Evolutionary conservation across 2,113 vertebrate genomes (phyloP).

Genomic region (Salvator merianae): DNA sequence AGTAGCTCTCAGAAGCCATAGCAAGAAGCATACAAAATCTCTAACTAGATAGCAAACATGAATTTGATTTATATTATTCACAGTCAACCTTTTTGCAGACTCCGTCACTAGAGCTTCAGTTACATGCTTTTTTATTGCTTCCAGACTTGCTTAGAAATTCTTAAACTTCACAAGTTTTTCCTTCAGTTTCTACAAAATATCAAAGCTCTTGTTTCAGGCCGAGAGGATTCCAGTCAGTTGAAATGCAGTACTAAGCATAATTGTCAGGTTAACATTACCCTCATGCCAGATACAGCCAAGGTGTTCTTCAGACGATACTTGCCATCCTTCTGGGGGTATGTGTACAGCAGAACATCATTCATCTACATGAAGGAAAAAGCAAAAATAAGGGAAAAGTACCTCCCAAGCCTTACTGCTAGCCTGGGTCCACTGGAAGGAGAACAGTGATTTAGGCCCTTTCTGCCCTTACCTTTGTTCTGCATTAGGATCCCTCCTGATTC

Average conservation of each 20-base stretch:
- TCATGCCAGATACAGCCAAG: conserved; percentile 85
- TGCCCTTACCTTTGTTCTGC: neutral
- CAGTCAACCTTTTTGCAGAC: neutral
- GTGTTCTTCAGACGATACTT: conserved; percentile 93
- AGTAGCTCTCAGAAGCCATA: neutral
- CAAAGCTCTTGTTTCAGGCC: neutral
- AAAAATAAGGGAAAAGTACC: conserved; percentile 40
- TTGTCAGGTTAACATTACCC: conserved; percentile 75
- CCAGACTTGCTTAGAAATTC: neutral
- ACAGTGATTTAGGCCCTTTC: conserved; percentile 28
- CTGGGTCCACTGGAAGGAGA: conserved; percentile 16
- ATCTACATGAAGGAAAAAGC: conserved; percentile 79
- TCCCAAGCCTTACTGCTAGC: conserved; percentile 21
- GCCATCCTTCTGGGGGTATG: conserved; percentile 93
- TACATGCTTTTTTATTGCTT: neutral
- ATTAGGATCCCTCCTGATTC: too few species aligned
- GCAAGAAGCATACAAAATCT: neutral
- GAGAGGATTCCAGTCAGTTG: neutral
- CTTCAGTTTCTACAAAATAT: conserved; percentile 33
- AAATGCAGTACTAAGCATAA: conserved; percentile 19
- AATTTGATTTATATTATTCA: conserved; percentile 47
- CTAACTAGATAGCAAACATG: conserved; percentile 20
- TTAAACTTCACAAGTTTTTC: conserved; percentile 14
- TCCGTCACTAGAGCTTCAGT: neutral
- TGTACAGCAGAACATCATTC: conserved; percentile 95